Evolutionary conservation across 2,797 vertebrate species (phyloP), one percentile per base, ranked within the genome.

Genomic region (Platalea minor): DNA sequence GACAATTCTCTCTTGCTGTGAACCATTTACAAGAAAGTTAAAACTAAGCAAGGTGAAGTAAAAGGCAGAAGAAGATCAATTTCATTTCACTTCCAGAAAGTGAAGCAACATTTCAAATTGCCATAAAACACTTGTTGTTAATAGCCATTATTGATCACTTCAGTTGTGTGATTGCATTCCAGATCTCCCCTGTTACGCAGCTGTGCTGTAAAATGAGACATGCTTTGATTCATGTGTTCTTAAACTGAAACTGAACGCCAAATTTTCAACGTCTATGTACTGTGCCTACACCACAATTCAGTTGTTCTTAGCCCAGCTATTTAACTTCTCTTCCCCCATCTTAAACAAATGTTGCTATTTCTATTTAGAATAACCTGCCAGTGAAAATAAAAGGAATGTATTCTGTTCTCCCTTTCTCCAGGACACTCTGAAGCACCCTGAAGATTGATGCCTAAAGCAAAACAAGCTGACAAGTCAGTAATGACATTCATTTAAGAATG

Each of bases 71-170:
- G 65, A 93, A 74, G 77, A 93, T 96, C 75, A 81, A 93, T 97
- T 95, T 87, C 6, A 76, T 84, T 94, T 68, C 54, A 95, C 51
- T 97, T 97, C 75, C 91, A 96, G 93, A 92, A 97, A 97, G 70
- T 78, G 67, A 97, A 97, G 54, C 25, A 94, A 93, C 73, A 91
- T 90, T 97, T 97, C 70, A 96, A 93, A 82, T 87, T 93, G 84
- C 75, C 75, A 94, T 94, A 93, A 96, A 96, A 31, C 51, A 86
- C 59, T 92, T 95, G 78, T 70, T 95, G 59, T 93, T 97, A 97
- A 97, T 97, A 97, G 91, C 54, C 48, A 28, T 72, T 94, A 97
- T 92, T 93, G 95, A 97, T 96, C 95, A 81, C 28, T 88, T 69
- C 28, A 81, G 56, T 67, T 88, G n/a, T 60, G 33, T 88, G 87